phyloP scores from a whole-genome alignment of 2,113 vertebrate species.

The Xenus cinereus region DNA sequence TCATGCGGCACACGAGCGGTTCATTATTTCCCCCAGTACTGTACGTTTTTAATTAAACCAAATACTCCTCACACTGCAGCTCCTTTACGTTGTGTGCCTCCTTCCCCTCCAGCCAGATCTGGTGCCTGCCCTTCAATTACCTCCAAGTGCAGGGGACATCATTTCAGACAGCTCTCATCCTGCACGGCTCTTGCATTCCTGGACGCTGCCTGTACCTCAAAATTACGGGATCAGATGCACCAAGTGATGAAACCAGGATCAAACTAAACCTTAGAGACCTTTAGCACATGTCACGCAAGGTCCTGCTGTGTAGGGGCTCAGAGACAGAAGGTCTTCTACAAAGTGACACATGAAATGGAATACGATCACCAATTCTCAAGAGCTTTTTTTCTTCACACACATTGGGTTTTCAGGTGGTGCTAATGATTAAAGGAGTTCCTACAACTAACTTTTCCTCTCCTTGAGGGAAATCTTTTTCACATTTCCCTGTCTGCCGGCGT shows the following conservation, averaged over 20 bases:
- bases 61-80: not conserved
- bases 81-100: not conserved
- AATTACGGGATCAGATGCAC: not conserved
- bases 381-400: not conserved
- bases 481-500: not conserved
- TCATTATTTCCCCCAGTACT: not conserved
- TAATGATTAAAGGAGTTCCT: not conserved
- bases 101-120: not conserved
- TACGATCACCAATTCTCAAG: rapidly evolving
- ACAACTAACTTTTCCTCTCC: not conserved
- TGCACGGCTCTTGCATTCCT: not conserved
- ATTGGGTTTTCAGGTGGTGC: not conserved
- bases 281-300: not conserved
- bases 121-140: slow-evolving; percentile 8
- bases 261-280: not conserved
- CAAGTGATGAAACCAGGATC: not conserved
- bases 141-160: not conserved
- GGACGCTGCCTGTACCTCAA: not conserved
- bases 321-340: not conserved
- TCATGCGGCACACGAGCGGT: rapidly evolving
- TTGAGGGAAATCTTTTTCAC: not conserved
- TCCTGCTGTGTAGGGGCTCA: not conserved
- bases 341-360: not conserved
- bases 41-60: not conserved
- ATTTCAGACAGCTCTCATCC: not conserved